Base-by-base conservation (phyloP, 1,140 invertebrate species). In the Zaprionus capensis region DNA sequence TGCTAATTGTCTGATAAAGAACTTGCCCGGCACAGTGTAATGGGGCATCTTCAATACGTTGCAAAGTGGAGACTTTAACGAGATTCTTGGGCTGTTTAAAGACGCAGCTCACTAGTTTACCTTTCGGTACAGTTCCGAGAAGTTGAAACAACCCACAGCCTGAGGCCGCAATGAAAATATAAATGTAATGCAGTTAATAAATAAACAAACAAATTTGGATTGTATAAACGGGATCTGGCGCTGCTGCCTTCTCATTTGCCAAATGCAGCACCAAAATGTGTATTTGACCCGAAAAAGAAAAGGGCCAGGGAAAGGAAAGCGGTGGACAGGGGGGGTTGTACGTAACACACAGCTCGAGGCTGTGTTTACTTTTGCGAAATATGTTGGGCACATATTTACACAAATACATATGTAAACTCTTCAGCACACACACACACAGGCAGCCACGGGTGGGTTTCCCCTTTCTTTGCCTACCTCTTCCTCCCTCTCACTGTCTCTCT, bases 161-260 rank as follows among this genome's bases (percentile, higher is more conserved):
- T 22, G 51, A 36, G 82, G 84, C 81, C 31, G 15, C 36, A 66
- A 61, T 76, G 46, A 69, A 62, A 73, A 87, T 81, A 72, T 85
- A 79, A 81, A 85, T 84, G 80, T 73, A 87, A 79, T 88, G 85
- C 84, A 88, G 85, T 88, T 88, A 85, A 90, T 82, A 88, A 88
- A 82, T 88, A 90, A 88, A 90, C 85, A 88, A 88, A 88, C 85
- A 88, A 80, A 90, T 88, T 88, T 91, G 78, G 84, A 79, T 83
- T 75, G 77, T 64, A 80, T 82, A 86, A 72, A 86, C 58, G 76
- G n/a, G 12, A 38, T 44, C 14, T 63, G 26, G 26, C 24, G 3
- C 14, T 12, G n/a, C 6, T 17, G 12, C 15, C 28, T 41, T 20
- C 41, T 9, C 62, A 51, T 49, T 76, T 61, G 61, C 55, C 64